phyloP scores from a whole-genome alignment of 2,113 vertebrate genomes.

The Chascanopsetta lugubris region DNA sequence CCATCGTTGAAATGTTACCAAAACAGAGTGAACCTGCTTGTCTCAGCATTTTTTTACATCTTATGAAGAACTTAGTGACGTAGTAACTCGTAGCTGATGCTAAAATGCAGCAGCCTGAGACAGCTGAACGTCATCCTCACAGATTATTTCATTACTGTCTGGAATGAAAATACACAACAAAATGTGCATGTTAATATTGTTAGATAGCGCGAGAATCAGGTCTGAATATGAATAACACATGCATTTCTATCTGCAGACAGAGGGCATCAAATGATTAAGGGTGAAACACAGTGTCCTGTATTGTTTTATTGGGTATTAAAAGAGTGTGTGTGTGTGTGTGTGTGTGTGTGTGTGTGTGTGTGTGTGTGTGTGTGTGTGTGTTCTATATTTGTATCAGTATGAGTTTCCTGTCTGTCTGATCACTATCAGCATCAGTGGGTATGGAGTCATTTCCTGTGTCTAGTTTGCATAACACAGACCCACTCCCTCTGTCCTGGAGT shows the following conservation, averaged over 20 bases:
- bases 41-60: not conserved
- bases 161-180: not conserved
- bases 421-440: too few species aligned
- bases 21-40: not conserved
- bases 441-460: not conserved
- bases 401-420: too few species aligned
- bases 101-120: not conserved
- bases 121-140: not conserved
- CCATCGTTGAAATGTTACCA: not conserved
- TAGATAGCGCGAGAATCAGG: not conserved
- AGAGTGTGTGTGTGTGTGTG: not conserved
- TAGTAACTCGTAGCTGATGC: too few species aligned
- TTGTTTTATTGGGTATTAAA: constrained; percentile 24
- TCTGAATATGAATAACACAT: constrained; percentile 33
- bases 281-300: constrained; percentile 21
- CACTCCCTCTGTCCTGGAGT: not conserved
- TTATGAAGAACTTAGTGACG: not conserved
- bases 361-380: too few species aligned
- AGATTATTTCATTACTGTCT: not conserved
- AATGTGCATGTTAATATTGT: not conserved
- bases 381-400: not conserved
- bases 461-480: not conserved
- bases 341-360: not conserved
- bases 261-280: constrained; percentile 17
- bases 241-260: not conserved